phyloP scores from a whole-genome alignment of 2,113 vertebrate genomes.

The Paratilapia polleni region DNA sequence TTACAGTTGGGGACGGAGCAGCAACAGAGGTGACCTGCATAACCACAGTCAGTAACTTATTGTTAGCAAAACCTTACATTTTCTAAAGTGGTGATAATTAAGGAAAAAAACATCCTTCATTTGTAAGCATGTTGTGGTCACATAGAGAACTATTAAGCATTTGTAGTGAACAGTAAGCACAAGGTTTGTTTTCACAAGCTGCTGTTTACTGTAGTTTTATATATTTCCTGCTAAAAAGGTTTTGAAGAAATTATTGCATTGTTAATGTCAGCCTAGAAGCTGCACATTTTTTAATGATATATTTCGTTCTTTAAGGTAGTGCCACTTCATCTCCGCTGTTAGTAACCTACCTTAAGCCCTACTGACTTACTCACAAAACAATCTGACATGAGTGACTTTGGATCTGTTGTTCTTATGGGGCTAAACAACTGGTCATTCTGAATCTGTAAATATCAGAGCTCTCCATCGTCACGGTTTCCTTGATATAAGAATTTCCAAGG shows the following conservation, averaged over 20 bases:
- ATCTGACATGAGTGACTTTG: background rate
- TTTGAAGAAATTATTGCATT: background rate
- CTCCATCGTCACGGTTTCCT: background rate
- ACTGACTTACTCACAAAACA: background rate
- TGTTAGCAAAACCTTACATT: background rate
- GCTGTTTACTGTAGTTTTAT: background rate
- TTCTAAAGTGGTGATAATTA: background rate
- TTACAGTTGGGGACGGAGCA: background rate
- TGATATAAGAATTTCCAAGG: background rate
- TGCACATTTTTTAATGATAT: background rate
- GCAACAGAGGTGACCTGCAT: background rate
- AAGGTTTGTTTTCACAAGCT: background rate
- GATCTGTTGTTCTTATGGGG: background rate
- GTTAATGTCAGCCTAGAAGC: background rate
- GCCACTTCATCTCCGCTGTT: background rate
- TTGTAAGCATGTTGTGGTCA: background rate
- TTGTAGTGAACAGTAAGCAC: background rate
- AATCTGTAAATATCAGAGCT: background rate
- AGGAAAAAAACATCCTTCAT: background rate
- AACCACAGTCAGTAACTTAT: constrained; percentile 34
- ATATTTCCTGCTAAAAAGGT: fast-evolving
- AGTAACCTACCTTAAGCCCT: background rate
- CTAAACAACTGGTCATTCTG: fast-evolving
- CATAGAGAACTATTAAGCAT: background rate
- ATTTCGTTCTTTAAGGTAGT: background rate